Conservation (phyloP, 2,797 vertebrate species). For the Sebastes jordani region DNA sequence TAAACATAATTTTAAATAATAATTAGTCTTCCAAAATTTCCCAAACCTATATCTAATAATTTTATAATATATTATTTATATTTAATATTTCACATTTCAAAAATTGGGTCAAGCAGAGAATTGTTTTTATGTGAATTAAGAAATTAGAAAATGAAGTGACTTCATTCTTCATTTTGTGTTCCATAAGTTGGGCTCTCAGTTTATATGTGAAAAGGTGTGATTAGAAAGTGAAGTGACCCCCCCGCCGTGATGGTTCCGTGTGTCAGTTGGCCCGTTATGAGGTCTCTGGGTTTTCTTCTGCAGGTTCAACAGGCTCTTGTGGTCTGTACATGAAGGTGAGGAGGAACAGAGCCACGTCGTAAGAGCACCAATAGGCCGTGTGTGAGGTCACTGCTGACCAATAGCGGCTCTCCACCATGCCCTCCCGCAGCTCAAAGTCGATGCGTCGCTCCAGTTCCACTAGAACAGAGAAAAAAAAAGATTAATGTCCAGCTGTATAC, state of each 20-base stretch:
- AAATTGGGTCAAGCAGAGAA: not conserved
- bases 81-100: not conserved
- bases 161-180: not conserved
- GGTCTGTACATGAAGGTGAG: conserved; percentile 94
- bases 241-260: not conserved
- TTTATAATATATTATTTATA: not conserved
- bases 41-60: not conserved
- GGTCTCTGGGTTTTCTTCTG: conserved; percentile 62
- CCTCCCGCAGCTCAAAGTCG: conserved; percentile 95
- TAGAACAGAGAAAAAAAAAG: conserved; percentile 61
- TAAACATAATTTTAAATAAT: not conserved
- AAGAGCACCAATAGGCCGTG: conserved; percentile 96
- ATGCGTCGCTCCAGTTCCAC: conserved; percentile 94
- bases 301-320: conserved; percentile 67
- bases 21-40: not conserved
- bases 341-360: conserved; percentile 95
- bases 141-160: not conserved
- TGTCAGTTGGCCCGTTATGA: conserved; percentile 20
- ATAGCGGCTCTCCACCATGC: conserved; percentile 95
- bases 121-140: not conserved
- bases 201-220: not conserved
- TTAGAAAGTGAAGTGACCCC: conserved; percentile 17
- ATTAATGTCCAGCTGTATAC: not conserved
- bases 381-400: conserved; percentile 97
- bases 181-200: not conserved